These are phyloP conservation scores for Dissostichus mawsoni DNA, from an alignment of 2,113 vertebrate species.

Conservation along the genomic window DNA sequence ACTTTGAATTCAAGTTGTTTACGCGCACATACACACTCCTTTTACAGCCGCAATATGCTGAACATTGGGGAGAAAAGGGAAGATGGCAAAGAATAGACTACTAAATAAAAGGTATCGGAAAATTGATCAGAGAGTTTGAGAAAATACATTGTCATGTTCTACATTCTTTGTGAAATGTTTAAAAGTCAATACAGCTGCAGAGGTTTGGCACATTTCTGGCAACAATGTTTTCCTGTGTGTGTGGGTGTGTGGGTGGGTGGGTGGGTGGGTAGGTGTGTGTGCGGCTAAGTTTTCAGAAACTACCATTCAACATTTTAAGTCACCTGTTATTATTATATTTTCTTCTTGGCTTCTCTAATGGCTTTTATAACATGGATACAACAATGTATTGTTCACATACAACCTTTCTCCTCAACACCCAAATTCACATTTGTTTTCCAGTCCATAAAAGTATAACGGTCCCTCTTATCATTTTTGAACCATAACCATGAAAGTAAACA, in stretches of 20 bases:
- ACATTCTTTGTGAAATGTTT: not conserved
- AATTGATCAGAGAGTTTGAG: not conserved
- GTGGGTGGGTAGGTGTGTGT: not conserved
- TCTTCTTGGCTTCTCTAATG: not conserved
- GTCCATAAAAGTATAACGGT: too few relatives aligned
- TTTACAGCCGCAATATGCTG: conserved; percentile 1
- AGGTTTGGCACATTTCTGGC: not conserved
- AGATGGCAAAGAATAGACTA: not conserved
- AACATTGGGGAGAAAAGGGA: not conserved
- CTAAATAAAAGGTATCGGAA: not conserved
- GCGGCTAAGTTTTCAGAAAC: not conserved
- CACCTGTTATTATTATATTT: not conserved
- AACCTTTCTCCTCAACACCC: not conserved
- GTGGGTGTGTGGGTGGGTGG: not conserved
- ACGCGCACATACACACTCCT: not conserved
- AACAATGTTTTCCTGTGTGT: not conserved
- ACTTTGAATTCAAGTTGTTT: conserved; percentile 39
- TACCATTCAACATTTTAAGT: not conserved
- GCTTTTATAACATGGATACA: not conserved
- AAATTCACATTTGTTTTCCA: too few relatives aligned
- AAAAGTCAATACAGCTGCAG: not conserved
- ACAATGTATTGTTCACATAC: too few relatives aligned
- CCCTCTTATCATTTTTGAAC: too few relatives aligned
- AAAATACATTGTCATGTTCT: not conserved
- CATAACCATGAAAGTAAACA: not conserved